Evolutionary conservation across 1,140 invertebrate genomes (phyloP).

Genomic region (Gyrodactylus salaris): DNA sequence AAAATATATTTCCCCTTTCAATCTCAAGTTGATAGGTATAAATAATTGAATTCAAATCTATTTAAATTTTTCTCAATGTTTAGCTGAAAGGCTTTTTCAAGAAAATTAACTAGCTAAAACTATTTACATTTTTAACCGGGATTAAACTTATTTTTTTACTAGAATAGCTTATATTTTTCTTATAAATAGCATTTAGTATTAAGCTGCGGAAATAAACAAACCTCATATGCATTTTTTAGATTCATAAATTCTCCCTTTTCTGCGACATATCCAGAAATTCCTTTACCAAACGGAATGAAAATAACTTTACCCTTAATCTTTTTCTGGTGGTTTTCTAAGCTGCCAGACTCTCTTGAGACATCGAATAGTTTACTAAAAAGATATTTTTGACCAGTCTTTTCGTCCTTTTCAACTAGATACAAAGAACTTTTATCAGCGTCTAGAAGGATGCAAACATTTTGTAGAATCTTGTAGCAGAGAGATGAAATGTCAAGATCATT

Average conservation of each 20-base stretch:
- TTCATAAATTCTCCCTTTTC: conserved; percentile 60
- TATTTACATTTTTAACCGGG: too few relatives aligned
- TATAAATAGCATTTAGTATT: too few relatives aligned
- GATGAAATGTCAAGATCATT: conserved; percentile 67
- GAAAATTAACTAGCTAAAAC: too few relatives aligned
- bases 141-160: too few relatives aligned
- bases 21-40: too few relatives aligned
- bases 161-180: too few relatives aligned
- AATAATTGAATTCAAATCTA: too few relatives aligned
- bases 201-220: conserved; percentile 17
- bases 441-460: conserved; percentile 58
- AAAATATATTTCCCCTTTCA: conserved; percentile 14
- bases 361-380: conserved; percentile 70
- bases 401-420: conserved; percentile 44
- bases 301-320: conserved; percentile 43
- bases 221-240: conserved; percentile 74
- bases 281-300: conserved; percentile 38
- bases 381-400: conserved; percentile 20
- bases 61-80: too few relatives aligned
- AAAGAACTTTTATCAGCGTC: conserved; percentile 63
- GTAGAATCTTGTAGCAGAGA: conserved; percentile 68
- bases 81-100: too few relatives aligned
- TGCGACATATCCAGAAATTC: conserved; percentile 66
- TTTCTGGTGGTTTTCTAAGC: conserved; percentile 46
- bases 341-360: conserved; percentile 27